A percentile compares a stretch with the other conserved stretches of the same genome.
These are phyloP conservation scores for Grammomys surdaster DNA, from an alignment of 2,113 vertebrate genomes.

Conservation along the genomic window DNA sequence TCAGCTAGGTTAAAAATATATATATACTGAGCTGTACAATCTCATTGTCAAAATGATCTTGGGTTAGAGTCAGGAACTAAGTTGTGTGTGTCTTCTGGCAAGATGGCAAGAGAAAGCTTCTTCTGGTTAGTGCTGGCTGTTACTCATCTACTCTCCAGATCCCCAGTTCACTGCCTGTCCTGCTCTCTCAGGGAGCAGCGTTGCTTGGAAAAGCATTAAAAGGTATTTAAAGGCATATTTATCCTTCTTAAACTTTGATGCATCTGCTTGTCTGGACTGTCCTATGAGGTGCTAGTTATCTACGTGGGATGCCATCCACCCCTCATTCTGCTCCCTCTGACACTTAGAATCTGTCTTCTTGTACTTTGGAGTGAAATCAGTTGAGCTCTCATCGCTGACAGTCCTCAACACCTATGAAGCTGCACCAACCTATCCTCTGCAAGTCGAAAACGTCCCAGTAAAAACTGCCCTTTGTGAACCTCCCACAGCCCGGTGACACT, in stretches of 20 bases:
- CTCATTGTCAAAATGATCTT: background rate
- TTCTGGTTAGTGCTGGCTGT: background rate
- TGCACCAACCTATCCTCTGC: too few relatives aligned
- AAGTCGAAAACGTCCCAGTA: background rate
- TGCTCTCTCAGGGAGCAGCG: background rate
- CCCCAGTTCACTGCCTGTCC: background rate
- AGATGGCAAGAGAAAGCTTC: background rate
- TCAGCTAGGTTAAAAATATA: background rate
- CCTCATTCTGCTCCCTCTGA: background rate
- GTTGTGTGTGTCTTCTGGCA: background rate
- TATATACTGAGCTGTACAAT: background rate
- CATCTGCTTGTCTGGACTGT: background rate
- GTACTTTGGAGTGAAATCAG: background rate
- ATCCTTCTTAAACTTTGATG: background rate
- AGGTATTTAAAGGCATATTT: background rate
- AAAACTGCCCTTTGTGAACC: background rate
- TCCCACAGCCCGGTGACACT: background rate
- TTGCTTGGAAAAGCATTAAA: background rate
- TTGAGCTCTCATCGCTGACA: background rate
- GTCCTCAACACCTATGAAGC: background rate
- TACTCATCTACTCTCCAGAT: background rate
- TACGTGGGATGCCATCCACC: background rate
- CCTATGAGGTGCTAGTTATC: background rate
- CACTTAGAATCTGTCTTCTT: background rate
- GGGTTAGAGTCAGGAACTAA: background rate